A percentile compares a stretch with the other conserved stretches of the same genome.
These are phyloP conservation scores for Sebastes flavidus DNA, from an alignment of 2,797 vertebrate species.

Conservation along the genomic window DNA sequence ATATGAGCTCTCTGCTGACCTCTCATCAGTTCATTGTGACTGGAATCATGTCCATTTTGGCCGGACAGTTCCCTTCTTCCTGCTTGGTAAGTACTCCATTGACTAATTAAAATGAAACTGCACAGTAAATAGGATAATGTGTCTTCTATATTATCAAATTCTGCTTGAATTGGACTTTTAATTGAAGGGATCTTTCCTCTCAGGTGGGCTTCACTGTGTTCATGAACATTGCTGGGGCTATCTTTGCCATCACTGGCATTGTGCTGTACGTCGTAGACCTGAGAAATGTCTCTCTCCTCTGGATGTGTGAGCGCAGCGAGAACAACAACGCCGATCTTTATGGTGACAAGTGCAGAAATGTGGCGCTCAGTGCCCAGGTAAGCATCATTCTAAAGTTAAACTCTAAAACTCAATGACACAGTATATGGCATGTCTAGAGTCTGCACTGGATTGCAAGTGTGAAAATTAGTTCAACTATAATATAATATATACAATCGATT, in stretches of 20 bases:
- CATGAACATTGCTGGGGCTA: slow-evolving; percentile 44
- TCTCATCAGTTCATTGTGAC: slow-evolving; percentile 47
- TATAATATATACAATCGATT: background rate
- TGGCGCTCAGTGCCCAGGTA: slow-evolving; percentile 56
- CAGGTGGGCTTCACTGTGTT: slow-evolving; percentile 59
- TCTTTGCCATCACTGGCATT: slow-evolving; percentile 51
- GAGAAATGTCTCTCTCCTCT: slow-evolving; percentile 23
- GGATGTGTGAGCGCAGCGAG: slow-evolving; percentile 33
- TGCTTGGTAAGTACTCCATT: slow-evolving; percentile 38
- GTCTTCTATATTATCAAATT: background rate
- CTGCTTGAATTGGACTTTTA: background rate
- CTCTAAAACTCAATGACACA: too few species aligned
- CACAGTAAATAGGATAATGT: too few species aligned
- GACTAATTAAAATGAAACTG: background rate
- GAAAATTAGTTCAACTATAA: too few species aligned
- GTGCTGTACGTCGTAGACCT: slow-evolving; percentile 50
- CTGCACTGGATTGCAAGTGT: too few species aligned
- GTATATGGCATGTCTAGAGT: too few species aligned
- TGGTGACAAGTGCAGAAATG: slow-evolving; percentile 16
- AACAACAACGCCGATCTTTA: accelerated
- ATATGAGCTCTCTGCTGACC: background rate
- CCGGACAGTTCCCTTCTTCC: slow-evolving; percentile 29
- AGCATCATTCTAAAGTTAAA: background rate
- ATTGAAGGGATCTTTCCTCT: background rate
- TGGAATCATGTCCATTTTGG: slow-evolving; percentile 60